Evolutionary conservation across 1,140 invertebrate genomes (phyloP).

Genomic region (Drosophila paulistorum): DNA sequence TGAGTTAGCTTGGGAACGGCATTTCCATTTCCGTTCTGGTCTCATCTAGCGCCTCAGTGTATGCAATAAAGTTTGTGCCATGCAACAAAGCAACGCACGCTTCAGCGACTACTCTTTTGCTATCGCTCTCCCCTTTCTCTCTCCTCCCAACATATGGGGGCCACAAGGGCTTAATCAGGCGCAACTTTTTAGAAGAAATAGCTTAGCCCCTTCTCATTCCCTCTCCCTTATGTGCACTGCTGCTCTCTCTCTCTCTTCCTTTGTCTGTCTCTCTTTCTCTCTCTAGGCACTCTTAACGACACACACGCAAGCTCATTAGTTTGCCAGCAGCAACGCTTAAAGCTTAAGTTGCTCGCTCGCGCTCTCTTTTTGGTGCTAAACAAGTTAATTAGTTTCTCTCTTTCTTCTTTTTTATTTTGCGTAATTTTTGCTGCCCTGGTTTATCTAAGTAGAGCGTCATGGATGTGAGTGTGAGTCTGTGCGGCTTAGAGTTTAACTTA

Average conservation of each 20-base stretch:
- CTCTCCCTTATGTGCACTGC: background rate
- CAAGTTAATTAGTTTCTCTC: conserved; percentile 78
- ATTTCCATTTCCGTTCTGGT: conserved; percentile 65
- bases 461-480: conserved; percentile 16
- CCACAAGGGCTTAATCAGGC: conserved; percentile 61
- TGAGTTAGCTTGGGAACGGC: conserved; percentile 27
- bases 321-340: conserved; percentile 52
- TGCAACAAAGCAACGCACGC: conserved; percentile 28
- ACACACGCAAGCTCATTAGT: conserved; percentile 59
- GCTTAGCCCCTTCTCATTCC: conserved; percentile 2
- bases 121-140: conserved; percentile 4
- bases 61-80: conserved; percentile 66
- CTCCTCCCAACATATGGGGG: background rate
- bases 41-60: conserved; percentile 61
- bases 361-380: conserved; percentile 67
- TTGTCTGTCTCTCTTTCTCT: background rate
- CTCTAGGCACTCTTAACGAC: conserved; percentile 31
- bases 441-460: conserved; percentile 15
- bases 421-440: conserved; percentile 44
- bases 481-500: conserved; percentile 67
- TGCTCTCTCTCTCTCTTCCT: background rate
- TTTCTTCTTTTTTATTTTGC: conserved; percentile 45
- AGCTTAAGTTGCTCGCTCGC: conserved; percentile 48
- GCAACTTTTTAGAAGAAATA: conserved; percentile 54
- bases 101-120: background rate